These are phyloP conservation scores for Hylyphantes graminicola DNA, from an alignment of 1,140 invertebrate species.

Conservation along the genomic window DNA sequence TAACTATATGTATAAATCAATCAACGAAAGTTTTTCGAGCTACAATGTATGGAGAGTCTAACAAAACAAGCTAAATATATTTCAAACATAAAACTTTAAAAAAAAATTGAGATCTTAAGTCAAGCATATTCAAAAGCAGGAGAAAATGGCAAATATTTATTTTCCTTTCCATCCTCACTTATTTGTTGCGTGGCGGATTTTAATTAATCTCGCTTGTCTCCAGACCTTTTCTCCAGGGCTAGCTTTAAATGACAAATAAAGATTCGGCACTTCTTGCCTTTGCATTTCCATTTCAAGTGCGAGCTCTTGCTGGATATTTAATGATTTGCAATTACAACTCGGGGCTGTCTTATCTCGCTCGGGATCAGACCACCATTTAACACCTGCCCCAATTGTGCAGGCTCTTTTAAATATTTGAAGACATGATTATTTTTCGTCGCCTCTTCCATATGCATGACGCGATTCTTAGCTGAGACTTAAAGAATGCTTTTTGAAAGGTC, in stretches of 20 bases:
- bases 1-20: no score
- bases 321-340: constrained; percentile 60
- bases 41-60: no score
- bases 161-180: constrained; percentile 33
- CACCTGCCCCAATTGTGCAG: constrained; percentile 54
- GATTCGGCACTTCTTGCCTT: constrained; percentile 55
- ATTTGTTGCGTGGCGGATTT: constrained; percentile 61
- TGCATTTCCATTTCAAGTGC: constrained; percentile 50
- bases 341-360: constrained; percentile 35
- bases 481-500: no score
- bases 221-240: constrained; percentile 52
- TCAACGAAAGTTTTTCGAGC: no score
- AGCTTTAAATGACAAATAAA: constrained; percentile 61
- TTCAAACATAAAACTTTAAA: no score
- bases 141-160: no score
- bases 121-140: no score
- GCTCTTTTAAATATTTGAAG: constrained; percentile 56
- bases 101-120: no score
- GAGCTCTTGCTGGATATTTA: constrained; percentile 55
- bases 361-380: constrained; percentile 50
- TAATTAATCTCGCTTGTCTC: constrained; percentile 60
- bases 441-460: constrained; percentile 54
- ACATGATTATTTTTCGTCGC: constrained; percentile 56
- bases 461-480: no score
- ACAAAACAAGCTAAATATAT: no score